Conservation (phyloP, 2,113 vertebrate species). For the Myotis davidii region DNA sequence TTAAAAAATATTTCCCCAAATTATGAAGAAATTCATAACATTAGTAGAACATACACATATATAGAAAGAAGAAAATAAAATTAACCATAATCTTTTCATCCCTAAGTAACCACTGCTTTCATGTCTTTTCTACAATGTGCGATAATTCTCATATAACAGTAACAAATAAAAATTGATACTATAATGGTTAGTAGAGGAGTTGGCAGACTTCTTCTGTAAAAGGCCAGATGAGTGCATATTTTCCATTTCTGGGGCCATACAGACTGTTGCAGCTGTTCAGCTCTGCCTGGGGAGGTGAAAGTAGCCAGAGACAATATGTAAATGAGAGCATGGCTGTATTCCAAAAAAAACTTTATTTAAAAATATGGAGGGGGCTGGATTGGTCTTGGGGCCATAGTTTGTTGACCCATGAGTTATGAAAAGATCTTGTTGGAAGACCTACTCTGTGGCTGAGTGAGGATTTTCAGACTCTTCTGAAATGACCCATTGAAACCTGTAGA, state of each 20-base stretch:
- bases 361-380: background rate
- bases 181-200: background rate
- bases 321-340: background rate
- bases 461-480: slow-evolving; percentile 12
- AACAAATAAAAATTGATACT: background rate
- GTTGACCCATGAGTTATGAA: background rate
- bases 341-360: background rate
- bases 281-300: background rate
- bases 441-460: background rate
- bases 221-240: background rate
- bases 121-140: background rate
- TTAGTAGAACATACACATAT: background rate
- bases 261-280: background rate
- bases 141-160: background rate
- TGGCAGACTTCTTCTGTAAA: background rate
- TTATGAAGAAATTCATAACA: background rate
- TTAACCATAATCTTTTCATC: background rate
- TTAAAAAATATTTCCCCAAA: background rate
- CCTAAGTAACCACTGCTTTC: background rate
- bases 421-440: background rate
- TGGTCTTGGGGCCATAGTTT: background rate
- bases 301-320: background rate
- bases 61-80: background rate
- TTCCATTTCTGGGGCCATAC: background rate
- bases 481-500: background rate